Percentiles rank a stretch among this genome's conserved stretches.
phyloP scores from a whole-genome alignment of 2,113 vertebrate genomes.

The Bubo scandiacus region DNA sequence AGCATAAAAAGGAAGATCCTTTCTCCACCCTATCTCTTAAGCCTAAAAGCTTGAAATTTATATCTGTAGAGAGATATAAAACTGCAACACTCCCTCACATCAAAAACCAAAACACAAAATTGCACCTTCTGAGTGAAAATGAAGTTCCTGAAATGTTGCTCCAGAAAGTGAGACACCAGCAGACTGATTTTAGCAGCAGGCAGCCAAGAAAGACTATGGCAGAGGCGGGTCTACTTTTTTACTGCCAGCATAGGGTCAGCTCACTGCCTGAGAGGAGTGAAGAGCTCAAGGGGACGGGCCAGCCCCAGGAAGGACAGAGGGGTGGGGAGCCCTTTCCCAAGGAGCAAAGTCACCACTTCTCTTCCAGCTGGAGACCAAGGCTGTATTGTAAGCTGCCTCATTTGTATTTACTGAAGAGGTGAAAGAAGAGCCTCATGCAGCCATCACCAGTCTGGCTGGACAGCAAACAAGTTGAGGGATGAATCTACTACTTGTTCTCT shows the following conservation, averaged over 20 bases:
- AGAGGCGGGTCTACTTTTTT: background rate
- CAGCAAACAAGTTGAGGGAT: background rate
- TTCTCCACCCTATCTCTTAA: background rate
- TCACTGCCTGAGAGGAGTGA: background rate
- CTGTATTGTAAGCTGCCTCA: background rate
- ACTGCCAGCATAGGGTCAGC: background rate
- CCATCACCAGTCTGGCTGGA: background rate
- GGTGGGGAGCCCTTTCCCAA: background rate
- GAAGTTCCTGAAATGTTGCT: background rate
- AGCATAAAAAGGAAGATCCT: background rate
- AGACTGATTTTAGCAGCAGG: background rate
- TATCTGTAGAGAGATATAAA: background rate
- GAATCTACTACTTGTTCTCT: background rate
- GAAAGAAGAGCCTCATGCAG: background rate
- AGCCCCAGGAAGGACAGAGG: background rate
- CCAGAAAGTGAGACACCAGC: background rate
- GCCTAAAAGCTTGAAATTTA: background rate
- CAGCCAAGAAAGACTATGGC: background rate
- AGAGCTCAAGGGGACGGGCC: accelerated
- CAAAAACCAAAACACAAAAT: background rate
- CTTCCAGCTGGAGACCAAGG: background rate
- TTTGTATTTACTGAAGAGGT: background rate
- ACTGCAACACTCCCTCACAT: background rate
- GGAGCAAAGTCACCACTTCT: background rate
- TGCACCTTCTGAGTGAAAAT: background rate